Percentiles rank a stretch among this genome's conserved stretches.
phyloP scores from a whole-genome alignment of 2,888 invertebrate genomes.

The Chrysomela aeneicollis region DNA sequence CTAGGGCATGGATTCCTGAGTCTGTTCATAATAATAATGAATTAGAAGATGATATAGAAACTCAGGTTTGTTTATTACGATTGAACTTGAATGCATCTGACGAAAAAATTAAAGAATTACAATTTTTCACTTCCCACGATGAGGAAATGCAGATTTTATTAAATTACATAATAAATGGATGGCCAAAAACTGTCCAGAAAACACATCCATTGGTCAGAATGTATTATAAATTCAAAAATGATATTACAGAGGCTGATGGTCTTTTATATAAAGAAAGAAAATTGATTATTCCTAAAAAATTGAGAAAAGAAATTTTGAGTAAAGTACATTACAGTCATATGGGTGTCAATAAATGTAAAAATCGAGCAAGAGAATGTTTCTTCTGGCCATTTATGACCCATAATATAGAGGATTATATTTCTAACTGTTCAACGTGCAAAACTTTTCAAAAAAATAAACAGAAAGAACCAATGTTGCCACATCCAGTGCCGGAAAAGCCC shows the following conservation, averaged over 20 bases:
- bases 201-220: background rate
- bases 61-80: background rate
- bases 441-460: too few species aligned
- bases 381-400: background rate
- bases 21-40: conserved; percentile 21
- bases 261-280: background rate
- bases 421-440: background rate
- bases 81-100: conserved; percentile 3
- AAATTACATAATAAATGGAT: background rate
- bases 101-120: background rate
- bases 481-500: too few species aligned
- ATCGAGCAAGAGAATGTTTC: conserved; percentile 8
- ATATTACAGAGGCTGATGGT: too few species aligned
- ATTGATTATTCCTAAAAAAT: background rate
- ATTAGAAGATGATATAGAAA: background rate
- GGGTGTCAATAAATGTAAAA: background rate
- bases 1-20: conserved; percentile 33
- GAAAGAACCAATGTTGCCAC: too few species aligned
- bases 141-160: background rate
- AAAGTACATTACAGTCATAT: background rate
- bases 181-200: conserved; percentile 6
- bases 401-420: background rate
- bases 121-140: background rate
- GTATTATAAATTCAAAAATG: background rate
- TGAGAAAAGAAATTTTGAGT: background rate